These are phyloP conservation scores for Paracentrotus lividus DNA, from an alignment of 53 echinoderm and acorn worm species.

Conservation along the genomic window DNA sequence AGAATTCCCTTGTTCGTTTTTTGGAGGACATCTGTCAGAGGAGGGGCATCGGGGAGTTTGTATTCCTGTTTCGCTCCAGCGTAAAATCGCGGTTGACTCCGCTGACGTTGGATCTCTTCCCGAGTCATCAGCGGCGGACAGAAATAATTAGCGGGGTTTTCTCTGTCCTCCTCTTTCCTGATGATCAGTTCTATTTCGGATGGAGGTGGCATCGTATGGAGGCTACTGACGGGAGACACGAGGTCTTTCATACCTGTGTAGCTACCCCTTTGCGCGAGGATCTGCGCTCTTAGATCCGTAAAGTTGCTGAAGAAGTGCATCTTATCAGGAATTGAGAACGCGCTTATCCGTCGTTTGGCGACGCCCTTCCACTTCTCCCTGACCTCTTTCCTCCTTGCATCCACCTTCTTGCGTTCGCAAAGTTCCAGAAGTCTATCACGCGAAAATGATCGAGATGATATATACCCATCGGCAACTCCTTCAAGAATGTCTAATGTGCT, in stretches of 20 bases:
- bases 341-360: slow-evolving; percentile 74
- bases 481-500: slow-evolving; percentile 76
- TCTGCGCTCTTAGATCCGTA: slow-evolving; percentile 83
- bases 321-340: slow-evolving; percentile 82
- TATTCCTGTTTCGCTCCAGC: slow-evolving; percentile 82
- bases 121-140: slow-evolving; percentile 86
- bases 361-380: slow-evolving; percentile 69
- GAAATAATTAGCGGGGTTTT: slow-evolving; percentile 95
- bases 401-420: slow-evolving; percentile 60
- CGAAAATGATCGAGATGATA: slow-evolving; percentile 67
- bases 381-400: slow-evolving; percentile 26
- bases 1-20: slow-evolving; percentile 61
- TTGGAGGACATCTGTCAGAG: slow-evolving; percentile 43
- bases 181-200: slow-evolving; percentile 80
- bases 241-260: slow-evolving; percentile 20
- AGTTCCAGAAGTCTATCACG: slow-evolving; percentile 64
- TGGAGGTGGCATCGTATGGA: slow-evolving; percentile 66
- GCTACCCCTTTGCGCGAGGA: slow-evolving; percentile 71
- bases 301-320: slow-evolving; percentile 88
- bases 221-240: slow-evolving; percentile 40
- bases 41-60: slow-evolving; percentile 73
- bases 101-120: slow-evolving; percentile 81
- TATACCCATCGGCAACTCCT: slow-evolving; percentile 83
- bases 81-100: slow-evolving; percentile 90
- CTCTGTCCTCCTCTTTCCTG: slow-evolving; percentile 75